Evolutionary conservation across 2,113 vertebrate genomes (phyloP).

Genomic region (Anser brachyrhynchus): DNA sequence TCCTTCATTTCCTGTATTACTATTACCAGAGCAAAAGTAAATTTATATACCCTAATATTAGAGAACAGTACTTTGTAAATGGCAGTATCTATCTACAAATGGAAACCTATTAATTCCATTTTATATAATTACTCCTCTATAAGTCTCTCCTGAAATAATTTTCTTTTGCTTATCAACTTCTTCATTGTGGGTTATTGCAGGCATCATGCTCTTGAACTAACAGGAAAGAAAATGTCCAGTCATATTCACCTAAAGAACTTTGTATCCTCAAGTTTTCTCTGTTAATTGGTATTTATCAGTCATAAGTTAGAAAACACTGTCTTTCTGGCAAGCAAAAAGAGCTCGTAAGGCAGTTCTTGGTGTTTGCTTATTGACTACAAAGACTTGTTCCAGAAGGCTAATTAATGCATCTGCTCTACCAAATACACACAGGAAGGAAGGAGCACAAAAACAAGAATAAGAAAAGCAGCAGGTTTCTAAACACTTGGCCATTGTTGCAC

Average conservation of each 20-base stretch:
- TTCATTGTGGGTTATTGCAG: not conserved
- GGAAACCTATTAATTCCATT: not conserved
- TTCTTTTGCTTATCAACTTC: not conserved
- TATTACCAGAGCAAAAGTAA: not conserved
- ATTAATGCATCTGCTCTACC: not conserved
- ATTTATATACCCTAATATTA: not conserved
- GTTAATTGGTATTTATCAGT: conserved; percentile 20
- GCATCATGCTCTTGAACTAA: not conserved
- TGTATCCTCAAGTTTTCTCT: not conserved
- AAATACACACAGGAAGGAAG: not conserved
- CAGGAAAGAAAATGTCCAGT: not conserved
- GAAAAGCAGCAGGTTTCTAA: not conserved
- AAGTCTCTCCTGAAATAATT: not conserved
- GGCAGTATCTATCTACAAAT: not conserved
- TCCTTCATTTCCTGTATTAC: not conserved
- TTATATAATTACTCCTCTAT: not conserved
- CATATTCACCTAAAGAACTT: not conserved
- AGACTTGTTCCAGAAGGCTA: not conserved
- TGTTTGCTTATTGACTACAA: not conserved
- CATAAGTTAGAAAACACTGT: not conserved
- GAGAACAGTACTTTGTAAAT: not conserved
- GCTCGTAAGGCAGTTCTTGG: not conserved
- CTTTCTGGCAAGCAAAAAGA: not conserved
- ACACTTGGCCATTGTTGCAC: not conserved
- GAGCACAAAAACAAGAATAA: not conserved